Evolutionary conservation across 2,888 invertebrate genomes (phyloP).

Genomic region (Leptinotarsa peninsularis): DNA sequence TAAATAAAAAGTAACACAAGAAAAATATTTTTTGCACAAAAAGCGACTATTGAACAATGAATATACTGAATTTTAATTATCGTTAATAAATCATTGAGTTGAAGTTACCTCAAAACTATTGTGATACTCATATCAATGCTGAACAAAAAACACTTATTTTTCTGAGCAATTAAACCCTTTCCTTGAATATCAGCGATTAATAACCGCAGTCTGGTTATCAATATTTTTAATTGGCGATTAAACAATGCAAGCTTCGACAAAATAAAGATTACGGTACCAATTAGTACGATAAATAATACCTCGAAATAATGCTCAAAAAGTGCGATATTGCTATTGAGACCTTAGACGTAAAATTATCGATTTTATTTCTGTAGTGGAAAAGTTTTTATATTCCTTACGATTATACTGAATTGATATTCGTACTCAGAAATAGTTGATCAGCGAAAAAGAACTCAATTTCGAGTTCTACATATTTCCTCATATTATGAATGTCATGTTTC

Average conservation of each 20-base stretch:
- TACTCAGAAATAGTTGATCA: not conserved
- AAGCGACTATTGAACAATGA: not conserved
- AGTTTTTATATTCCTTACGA: slow-evolving; percentile 19
- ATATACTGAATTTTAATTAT: not conserved
- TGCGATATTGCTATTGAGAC: slow-evolving; percentile 16
- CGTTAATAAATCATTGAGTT: slow-evolving; percentile 1
- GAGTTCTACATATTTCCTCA: no score
- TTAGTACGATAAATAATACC: slow-evolving; percentile 41
- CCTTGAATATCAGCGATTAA: slow-evolving; percentile 32
- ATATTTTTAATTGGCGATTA: slow-evolving; percentile 39
- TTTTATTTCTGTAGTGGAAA: slow-evolving; percentile 27
- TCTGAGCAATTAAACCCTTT: slow-evolving; percentile 24
- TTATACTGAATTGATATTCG: slow-evolving; percentile 12
- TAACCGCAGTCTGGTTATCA: slow-evolving; percentile 27
- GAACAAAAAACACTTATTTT: slow-evolving; percentile 22
- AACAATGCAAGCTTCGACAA: slow-evolving; percentile 28
- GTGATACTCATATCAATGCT: slow-evolving; percentile 12
- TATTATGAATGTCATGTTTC: no score
- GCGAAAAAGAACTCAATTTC: not conserved
- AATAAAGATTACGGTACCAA: slow-evolving; percentile 40
- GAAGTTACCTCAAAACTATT: not conserved
- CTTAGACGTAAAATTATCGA: slow-evolving; percentile 27
- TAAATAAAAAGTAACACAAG: no score
- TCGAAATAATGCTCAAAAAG: slow-evolving; percentile 32
- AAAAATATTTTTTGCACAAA: no score